Conservation (phyloP, 2,888 invertebrate species). For the Petrophora chlorosata region DNA sequence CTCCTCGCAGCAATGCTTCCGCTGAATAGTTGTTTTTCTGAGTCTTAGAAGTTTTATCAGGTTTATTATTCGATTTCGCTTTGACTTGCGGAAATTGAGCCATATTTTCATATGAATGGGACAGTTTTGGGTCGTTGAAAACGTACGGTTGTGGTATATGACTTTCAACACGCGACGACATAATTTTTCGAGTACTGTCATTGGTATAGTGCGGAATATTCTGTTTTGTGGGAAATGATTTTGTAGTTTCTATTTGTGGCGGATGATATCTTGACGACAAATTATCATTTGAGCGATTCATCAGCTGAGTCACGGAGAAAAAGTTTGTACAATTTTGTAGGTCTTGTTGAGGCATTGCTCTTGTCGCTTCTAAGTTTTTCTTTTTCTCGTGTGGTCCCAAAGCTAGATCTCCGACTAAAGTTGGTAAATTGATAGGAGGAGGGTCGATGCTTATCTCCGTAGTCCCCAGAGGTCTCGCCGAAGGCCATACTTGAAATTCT, state of each 20-base stretch:
- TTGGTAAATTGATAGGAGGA: conserved; percentile 76
- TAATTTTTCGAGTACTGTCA: conserved; percentile 61
- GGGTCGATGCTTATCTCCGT: conserved; percentile 79
- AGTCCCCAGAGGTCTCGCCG: conserved; percentile 70
- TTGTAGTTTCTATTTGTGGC: conserved; percentile 55
- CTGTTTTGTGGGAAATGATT: conserved; percentile 59
- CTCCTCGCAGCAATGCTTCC: conserved; percentile 72
- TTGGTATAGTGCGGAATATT: conserved; percentile 55
- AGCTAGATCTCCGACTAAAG: conserved; percentile 75
- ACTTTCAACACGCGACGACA: conserved; percentile 59
- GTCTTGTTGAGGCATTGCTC: conserved; percentile 58
- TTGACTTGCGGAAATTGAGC: conserved; percentile 62
- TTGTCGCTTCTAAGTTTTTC: conserved; percentile 61
- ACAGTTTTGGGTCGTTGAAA: conserved; percentile 65
- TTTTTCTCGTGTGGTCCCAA: conserved; percentile 77
- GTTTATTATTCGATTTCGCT: conserved; percentile 58
- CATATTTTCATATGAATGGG: conserved; percentile 62
- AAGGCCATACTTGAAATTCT: conserved; percentile 75
- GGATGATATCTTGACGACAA: conserved; percentile 64
- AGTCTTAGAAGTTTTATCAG: conserved; percentile 64
- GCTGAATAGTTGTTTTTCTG: conserved; percentile 78
- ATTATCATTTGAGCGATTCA: conserved; percentile 74
- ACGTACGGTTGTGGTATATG: conserved; percentile 66
- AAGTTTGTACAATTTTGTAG: conserved; percentile 74
- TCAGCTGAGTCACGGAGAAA: conserved; percentile 75